Evolutionary conservation across 2,113 vertebrate species (phyloP).

Genomic region (Aphyosemion australe): DNA sequence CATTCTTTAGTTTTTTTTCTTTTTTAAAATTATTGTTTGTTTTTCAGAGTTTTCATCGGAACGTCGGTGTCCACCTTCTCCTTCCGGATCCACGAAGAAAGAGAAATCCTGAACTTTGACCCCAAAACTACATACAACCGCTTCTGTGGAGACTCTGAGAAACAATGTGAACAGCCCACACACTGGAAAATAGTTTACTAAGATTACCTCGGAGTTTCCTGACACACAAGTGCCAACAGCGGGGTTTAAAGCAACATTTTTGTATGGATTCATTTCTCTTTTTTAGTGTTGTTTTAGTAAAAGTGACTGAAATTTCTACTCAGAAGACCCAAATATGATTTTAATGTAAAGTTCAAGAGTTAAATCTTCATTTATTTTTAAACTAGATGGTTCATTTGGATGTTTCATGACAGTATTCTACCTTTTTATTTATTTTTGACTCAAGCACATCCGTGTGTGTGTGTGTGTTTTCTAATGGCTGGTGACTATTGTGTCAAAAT

Average conservation of each 20-base stretch:
- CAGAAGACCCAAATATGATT: slow-evolving; percentile 26
- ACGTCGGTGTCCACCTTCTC: slow-evolving; percentile 97
- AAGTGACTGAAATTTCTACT: slow-evolving; percentile 37
- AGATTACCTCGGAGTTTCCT: not conserved
- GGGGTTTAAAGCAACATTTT: slow-evolving; percentile 40
- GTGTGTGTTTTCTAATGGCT: too few relatives aligned
- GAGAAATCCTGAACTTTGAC: slow-evolving; percentile 94
- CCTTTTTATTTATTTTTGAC: not conserved
- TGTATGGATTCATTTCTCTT: slow-evolving; percentile 7
- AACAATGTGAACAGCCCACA: slow-evolving; percentile 91
- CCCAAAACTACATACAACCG: slow-evolving; percentile 94
- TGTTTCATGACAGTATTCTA: slow-evolving; percentile 2
- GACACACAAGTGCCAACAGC: slow-evolving; percentile 57
- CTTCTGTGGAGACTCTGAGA: slow-evolving; percentile 93
- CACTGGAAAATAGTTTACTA: slow-evolving; percentile 89
- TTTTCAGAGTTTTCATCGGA: slow-evolving; percentile 89
- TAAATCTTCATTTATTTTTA: slow-evolving; percentile 23
- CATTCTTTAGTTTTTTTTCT: not conserved
- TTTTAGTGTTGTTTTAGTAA: slow-evolving; percentile 45
- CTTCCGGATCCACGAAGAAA: slow-evolving; percentile 96
- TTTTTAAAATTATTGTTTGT: not conserved
- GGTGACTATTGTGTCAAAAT: too few relatives aligned
- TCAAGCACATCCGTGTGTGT: not conserved
- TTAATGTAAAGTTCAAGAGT: slow-evolving; percentile 21
- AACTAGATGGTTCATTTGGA: slow-evolving; percentile 11